Conservation (phyloP, 64 coral and sea anemone genomes). For the Dendrophyllia cribrosa region DNA sequence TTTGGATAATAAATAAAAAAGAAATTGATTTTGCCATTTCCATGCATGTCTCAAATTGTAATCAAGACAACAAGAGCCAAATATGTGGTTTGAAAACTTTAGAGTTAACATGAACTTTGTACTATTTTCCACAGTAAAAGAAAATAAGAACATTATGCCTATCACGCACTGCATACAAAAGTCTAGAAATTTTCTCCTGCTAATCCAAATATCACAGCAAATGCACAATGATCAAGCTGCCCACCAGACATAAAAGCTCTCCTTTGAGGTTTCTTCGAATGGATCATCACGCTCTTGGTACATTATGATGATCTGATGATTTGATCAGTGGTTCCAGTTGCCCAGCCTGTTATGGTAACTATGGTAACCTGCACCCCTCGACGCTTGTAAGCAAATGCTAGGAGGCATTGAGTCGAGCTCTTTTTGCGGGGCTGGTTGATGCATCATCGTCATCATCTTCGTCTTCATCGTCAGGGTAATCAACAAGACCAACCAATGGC, state of each 20-base stretch:
- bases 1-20: too few species aligned
- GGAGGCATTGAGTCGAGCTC: conserved; percentile 88
- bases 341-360: background rate
- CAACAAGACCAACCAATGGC: conserved; percentile 89
- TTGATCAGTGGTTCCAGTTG: background rate
- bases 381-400: conserved; percentile 48
- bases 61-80: too few species aligned
- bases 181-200: too few species aligned
- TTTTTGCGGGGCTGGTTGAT: conserved; percentile 80
- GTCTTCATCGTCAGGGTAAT: conserved; percentile 97
- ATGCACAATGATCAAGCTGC: background rate
- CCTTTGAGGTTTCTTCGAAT: background rate
- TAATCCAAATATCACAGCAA: background rate
- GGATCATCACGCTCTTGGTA: background rate
- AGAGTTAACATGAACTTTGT: too few species aligned
- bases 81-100: too few species aligned
- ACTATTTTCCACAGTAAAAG: too few species aligned
- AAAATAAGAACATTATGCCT: too few species aligned
- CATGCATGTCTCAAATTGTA: too few species aligned
- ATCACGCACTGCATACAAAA: too few species aligned
- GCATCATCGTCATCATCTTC: conserved; percentile 89
- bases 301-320: background rate
- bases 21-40: too few species aligned
- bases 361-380: background rate
- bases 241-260: background rate